These are phyloP conservation scores for Sebastes miniatus DNA, from an alignment of 2,797 vertebrate species.

Conservation along the genomic window DNA sequence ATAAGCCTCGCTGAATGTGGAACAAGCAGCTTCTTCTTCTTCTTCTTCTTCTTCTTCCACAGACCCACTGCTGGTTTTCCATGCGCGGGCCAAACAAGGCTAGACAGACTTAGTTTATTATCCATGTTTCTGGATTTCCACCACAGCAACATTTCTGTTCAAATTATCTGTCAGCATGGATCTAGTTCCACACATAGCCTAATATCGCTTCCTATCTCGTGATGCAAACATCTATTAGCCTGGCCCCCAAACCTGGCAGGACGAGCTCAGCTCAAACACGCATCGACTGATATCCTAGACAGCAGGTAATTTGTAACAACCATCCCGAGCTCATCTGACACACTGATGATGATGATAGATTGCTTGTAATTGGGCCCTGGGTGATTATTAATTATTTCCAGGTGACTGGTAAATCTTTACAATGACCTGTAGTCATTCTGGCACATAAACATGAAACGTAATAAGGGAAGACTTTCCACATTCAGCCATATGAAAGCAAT, in stretches of 20 bases:
- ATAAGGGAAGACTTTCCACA: not conserved
- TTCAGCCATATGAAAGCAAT: constrained; percentile 28
- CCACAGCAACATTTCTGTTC: constrained; percentile 15
- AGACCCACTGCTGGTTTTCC: constrained; percentile 40
- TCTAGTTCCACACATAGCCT: constrained; percentile 25
- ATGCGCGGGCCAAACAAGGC: constrained; percentile 22
- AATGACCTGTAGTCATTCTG: constrained; percentile 32
- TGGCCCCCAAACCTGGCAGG: constrained; percentile 15
- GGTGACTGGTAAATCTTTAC: constrained; percentile 50
- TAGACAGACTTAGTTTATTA: constrained; percentile 49
- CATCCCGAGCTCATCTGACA: constrained; percentile 57
- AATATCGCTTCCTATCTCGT: constrained; percentile 18
- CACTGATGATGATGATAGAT: constrained; percentile 66
- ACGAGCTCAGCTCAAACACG: constrained; percentile 33
- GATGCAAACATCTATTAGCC: constrained; percentile 41
- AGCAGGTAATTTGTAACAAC: constrained; percentile 59
- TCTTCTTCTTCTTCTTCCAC: constrained; percentile 47
- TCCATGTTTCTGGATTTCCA: constrained; percentile 48
- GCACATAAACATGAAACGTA: constrained; percentile 22
- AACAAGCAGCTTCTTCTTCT: constrained; percentile 70
- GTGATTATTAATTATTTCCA: constrained; percentile 73
- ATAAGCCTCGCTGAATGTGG: constrained; percentile 77
- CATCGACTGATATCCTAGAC: constrained; percentile 50
- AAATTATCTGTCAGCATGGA: constrained; percentile 25
- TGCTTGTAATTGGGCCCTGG: constrained; percentile 55